phyloP scores from a whole-genome alignment of 2,113 vertebrate species.

The Caranx ignobilis region DNA sequence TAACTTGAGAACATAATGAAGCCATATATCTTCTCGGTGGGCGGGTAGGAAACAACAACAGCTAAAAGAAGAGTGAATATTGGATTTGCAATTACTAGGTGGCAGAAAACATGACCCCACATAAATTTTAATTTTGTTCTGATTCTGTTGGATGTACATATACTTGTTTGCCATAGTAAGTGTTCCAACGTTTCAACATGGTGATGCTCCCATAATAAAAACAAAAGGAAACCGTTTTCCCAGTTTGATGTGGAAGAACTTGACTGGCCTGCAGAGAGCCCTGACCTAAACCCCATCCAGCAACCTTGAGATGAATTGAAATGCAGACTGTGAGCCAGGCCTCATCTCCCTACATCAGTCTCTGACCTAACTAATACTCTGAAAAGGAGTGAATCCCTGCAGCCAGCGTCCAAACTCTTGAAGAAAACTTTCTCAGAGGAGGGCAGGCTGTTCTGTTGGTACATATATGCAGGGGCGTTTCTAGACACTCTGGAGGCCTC shows the following conservation, averaged over 20 bases:
- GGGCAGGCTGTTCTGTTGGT: background rate
- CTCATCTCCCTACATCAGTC: background rate
- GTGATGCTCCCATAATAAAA: background rate
- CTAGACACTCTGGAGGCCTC: too few species aligned
- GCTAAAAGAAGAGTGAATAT: background rate
- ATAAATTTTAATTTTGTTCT: background rate
- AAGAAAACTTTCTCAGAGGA: background rate
- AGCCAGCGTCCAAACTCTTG: background rate
- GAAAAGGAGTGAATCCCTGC: slow-evolving; percentile 5
- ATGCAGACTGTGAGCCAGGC: background rate
- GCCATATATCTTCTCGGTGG: background rate
- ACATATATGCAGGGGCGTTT: too few species aligned
- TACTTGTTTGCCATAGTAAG: background rate
- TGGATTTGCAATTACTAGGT: background rate
- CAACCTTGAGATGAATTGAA: background rate
- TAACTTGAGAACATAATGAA: background rate
- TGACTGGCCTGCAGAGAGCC: background rate
- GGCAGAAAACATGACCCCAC: background rate
- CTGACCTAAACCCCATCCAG: background rate
- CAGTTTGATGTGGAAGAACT: background rate
- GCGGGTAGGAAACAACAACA: background rate
- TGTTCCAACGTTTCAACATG: background rate
- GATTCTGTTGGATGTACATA: background rate
- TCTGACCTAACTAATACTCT: background rate
- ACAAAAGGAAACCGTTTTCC: background rate